Base-by-base conservation (phyloP, 1,140 invertebrate species). In the Lordiphosa clarofinis region DNA sequence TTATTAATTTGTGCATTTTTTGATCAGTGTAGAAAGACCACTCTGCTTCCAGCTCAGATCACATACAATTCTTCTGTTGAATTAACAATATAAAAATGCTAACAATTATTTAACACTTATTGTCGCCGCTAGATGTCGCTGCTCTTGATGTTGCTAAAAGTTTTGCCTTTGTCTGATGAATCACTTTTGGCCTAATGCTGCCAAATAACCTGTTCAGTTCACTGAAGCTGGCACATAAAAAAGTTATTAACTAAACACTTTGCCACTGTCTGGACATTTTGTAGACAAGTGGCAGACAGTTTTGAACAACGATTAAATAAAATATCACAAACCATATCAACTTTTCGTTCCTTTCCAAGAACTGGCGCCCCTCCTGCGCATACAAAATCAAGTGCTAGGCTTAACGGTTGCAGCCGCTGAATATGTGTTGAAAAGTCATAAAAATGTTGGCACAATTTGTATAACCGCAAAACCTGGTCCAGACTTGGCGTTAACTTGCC, bases 361-460 rank as follows among this genome's bases (percentile, higher is more conserved):
- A 31, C 28, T 31, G 28, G 28, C 28, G 28, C 7, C 28, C 7
- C 28, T 31, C 7, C 8, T 2, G 7, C 0, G 21, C 21, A 24
- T 24, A 24, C 21, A 6, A 24, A 24, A 24, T 24, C 21, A 24
- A 24, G 21, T 24, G 21, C 21, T 24, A 24, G 21, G 21, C 21
- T 24, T 24, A 24, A 24, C 21, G 21, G 21, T 24, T 24, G 13
- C 33, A 12, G 31, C 9, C 15, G 11, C 35, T 42, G 57, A 37
- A 56, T 82, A 76, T 73, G 76, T 84, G 79, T 86, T 86, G 79
- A 86, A 86, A 86, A 86, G 74, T 79, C 64, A 86, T 86, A 86
- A 86, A 86, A 86, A 68, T 71, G 81, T 86, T 86, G 79, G 81
- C 79, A 86, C 79, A 79, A 68, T 86, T 86, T 76, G 65, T 84